Percentiles rank a stretch among this genome's conserved stretches.
Conservation (phyloP, 2,113 vertebrate genomes). For the Electrona antarctica region DNA sequence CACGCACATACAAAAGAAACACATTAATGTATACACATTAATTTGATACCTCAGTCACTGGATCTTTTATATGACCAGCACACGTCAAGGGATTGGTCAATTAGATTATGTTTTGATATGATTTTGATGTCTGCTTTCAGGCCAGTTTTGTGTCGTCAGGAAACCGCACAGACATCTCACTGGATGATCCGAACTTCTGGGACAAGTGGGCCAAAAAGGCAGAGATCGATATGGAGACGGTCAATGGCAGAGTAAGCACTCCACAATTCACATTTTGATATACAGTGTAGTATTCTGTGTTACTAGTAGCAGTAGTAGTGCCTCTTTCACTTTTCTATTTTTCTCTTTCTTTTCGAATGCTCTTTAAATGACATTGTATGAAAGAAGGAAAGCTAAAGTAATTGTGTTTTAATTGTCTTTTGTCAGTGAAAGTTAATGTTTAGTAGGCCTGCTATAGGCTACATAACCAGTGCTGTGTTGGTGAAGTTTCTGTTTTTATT, state of each 20-base stretch:
- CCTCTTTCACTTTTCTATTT: neutral
- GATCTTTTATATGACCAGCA: neutral
- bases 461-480: no score
- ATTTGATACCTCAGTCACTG: neutral
- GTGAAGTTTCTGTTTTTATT: no score
- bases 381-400: no score
- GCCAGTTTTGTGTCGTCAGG: slow-evolving; percentile 98
- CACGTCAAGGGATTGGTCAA: neutral
- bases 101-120: slow-evolving; percentile 18
- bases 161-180: slow-evolving; percentile 97
- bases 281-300: neutral
- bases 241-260: slow-evolving; percentile 93
- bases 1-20: neutral
- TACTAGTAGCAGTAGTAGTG: neutral
- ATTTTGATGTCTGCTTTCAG: slow-evolving; percentile 77
- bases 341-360: neutral
- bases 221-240: slow-evolving; percentile 93
- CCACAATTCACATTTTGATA: neutral
- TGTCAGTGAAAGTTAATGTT: neutral
- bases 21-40: no score
- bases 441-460: no score
- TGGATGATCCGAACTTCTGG: slow-evolving; percentile 99
- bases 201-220: slow-evolving; percentile 99
- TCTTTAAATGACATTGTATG: neutral
- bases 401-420: neutral